Conservation (phyloP, 2,113 vertebrate species). For the Ciconia maguari region DNA sequence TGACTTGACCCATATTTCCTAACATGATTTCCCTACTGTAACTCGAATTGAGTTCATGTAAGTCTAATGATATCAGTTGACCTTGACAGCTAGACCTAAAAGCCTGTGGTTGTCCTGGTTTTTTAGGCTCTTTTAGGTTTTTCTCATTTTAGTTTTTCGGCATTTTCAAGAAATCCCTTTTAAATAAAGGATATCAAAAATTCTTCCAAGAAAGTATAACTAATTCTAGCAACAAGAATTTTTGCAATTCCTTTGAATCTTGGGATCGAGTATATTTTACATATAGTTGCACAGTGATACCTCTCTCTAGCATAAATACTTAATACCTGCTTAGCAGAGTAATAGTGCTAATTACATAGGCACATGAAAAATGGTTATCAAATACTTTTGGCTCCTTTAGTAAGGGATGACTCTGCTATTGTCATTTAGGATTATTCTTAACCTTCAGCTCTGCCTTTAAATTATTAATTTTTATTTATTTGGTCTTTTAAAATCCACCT, state of each 20-base stretch:
- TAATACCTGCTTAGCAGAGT: not conserved
- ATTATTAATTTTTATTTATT: not conserved
- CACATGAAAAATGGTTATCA: not conserved
- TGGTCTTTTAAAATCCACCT: not conserved
- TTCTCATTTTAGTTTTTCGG: slow-evolving; percentile 38
- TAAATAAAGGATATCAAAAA: not conserved
- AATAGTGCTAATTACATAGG: not conserved
- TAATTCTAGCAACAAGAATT: not conserved
- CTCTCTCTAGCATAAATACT: not conserved
- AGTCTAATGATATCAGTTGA: slow-evolving; percentile 80
- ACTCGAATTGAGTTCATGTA: slow-evolving; percentile 78
- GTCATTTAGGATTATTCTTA: not conserved
- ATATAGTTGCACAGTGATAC: not conserved
- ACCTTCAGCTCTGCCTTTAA: not conserved
- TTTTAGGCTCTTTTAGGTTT: not conserved
- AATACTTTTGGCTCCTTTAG: not conserved
- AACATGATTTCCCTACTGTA: slow-evolving; percentile 80
- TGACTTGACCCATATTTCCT: slow-evolving; percentile 79
- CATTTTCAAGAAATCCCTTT: slow-evolving; percentile 20
- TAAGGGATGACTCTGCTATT: not conserved
- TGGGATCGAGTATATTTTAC: not conserved
- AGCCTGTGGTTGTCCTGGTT: slow-evolving; percentile 60
- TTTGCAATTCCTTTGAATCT: not conserved
- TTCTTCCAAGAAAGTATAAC: not conserved
- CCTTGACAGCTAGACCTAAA: slow-evolving; percentile 80